These are phyloP conservation scores for Lophura nycthemera DNA, from an alignment of 2,113 vertebrate species.

Conservation along the genomic window DNA sequence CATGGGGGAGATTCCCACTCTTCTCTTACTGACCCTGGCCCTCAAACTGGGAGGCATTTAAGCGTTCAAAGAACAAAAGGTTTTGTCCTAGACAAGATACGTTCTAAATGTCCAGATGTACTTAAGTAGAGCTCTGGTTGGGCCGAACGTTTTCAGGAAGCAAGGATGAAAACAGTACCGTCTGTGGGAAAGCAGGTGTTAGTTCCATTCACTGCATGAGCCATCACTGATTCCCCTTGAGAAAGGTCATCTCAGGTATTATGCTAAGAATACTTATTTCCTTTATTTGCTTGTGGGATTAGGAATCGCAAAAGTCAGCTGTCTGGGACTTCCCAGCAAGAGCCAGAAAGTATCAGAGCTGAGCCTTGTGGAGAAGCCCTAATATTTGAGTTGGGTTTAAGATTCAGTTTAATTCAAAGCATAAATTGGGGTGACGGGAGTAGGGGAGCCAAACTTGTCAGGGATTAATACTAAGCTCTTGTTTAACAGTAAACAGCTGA, in stretches of 20 bases:
- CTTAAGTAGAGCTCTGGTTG: not conserved
- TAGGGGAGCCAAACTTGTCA: not conserved
- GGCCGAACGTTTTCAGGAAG: not conserved
- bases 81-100: not conserved
- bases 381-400: not conserved
- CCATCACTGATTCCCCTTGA: conserved; percentile 36
- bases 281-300: not conserved
- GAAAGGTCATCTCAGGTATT: conserved; percentile 36
- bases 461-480: conserved; percentile 58
- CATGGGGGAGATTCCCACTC: not conserved
- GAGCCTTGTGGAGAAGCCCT: not conserved
- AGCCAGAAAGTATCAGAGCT: not conserved
- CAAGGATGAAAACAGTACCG: not conserved
- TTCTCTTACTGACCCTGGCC: not conserved
- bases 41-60: not conserved
- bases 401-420: not conserved
- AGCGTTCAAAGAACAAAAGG: not conserved
- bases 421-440: not conserved
- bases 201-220: not conserved
- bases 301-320: not conserved
- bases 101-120: not conserved
- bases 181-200: not conserved
- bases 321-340: not conserved
- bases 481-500: conserved; percentile 38
- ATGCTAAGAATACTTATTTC: conserved; percentile 16